These are phyloP conservation scores for Paramisgurnus dabryanus DNA, from an alignment of 2,113 vertebrate genomes.

Conservation along the genomic window DNA sequence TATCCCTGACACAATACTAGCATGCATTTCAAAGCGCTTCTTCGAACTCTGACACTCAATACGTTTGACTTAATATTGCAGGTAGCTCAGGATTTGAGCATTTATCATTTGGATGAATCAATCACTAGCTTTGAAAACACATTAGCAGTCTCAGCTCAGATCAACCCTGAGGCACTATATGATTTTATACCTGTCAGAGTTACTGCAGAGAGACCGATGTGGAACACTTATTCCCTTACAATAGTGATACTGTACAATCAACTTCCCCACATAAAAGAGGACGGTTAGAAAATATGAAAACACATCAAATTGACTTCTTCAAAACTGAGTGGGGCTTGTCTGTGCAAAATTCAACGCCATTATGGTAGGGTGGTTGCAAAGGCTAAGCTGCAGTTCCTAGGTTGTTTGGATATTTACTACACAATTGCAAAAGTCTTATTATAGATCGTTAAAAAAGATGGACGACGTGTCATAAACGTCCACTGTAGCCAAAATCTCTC, in stretches of 20 bases:
- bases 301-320: not conserved
- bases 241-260: not conserved
- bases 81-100: not conserved
- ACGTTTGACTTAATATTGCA: not conserved
- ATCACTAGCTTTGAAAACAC: not conserved
- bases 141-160: not conserved
- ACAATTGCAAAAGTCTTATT: too few relatives aligned
- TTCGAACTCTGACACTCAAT: not conserved
- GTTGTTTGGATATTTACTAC: too few relatives aligned
- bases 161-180: not conserved
- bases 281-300: not conserved
- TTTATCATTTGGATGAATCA: slow-evolving; percentile 11
- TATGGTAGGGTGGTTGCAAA: too few relatives aligned
- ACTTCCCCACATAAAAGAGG: not conserved
- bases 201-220: not conserved
- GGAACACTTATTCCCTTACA: not conserved
- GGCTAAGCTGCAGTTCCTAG: too few relatives aligned
- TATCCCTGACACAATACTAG: slow-evolving; percentile 21
- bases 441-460: too few relatives aligned
- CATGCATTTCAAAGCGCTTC: slow-evolving; percentile 17
- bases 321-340: not conserved
- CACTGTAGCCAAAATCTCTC: too few relatives aligned
- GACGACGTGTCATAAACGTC: too few relatives aligned
- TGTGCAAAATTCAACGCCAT: too few relatives aligned
- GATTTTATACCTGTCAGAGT: not conserved